Evolutionary conservation across 2,888 invertebrate species (phyloP), one percentile per base, ranked within the genome.

Genomic region (Aquatica leii): DNA sequence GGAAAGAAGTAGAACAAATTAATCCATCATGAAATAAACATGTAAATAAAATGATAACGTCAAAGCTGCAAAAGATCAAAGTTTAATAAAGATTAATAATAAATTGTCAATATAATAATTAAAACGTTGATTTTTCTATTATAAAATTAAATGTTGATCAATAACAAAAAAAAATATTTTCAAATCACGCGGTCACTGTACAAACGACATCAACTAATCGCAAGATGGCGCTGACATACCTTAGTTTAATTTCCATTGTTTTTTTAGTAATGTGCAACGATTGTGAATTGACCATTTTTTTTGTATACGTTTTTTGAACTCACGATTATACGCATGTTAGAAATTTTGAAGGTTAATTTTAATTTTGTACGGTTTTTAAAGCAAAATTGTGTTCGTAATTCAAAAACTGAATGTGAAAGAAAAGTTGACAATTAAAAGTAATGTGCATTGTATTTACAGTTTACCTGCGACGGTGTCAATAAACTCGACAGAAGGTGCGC

Each of bases 401-500:
- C 6, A 24, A 43, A n/a, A 12, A 35, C 18, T 46, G 18, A 41
- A 21, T 20, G 41, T 48, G 21, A 20, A 31, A 48, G 41, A 21
- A 12, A 18, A 40, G 49, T 57, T 41, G 35, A 15, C 51, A 37
- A 21, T 46, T 59, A 20, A 31, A 52, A 37, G 51, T 15, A 58
- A 64, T 58, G 59, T 59, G 63, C 65, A 63, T 57, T 63, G 67
- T 69, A 65, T 65, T 63, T 59, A 51, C 69, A 68, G 69, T 70
- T 75, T 76, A 78, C 78, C 78, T 79, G 77, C 70, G 69, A 69
- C 73, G 79, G 80, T 79, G 81, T 81, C 81, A 81, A 81, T 80
- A 81, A 81, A 81, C 81, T 81, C 78, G 73, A 71, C 67, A 50
- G 69, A 77, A 81, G 81, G 82, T 80, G 81, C 79, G 81, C 80